Base-by-base conservation (phyloP, 2,888 invertebrate genomes). In the Cynaeus angustus region DNA sequence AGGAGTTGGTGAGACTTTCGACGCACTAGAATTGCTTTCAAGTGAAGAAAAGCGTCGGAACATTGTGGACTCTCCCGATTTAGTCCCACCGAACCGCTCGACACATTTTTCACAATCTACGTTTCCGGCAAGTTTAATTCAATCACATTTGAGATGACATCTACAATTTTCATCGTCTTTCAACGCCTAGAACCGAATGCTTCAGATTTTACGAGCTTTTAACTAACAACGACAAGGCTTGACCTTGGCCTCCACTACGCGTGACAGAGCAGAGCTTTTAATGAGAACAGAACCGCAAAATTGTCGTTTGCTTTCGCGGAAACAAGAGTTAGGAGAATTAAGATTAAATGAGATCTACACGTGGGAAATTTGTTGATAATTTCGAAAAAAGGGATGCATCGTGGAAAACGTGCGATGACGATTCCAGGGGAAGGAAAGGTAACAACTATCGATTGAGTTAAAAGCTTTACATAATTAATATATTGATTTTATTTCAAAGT, bases 11-110 rank as follows among this genome's bases (percentile, higher is more conserved):
- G 48, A 53, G 7, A 71, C 33, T 62, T 65, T 73, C 48, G 70
- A 48, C 7, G 37, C 41, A 13, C 41, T 61, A 5, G 74, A 62
- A 10, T 65, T 65, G 13, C 74, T 71, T 48, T 80, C 79, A 55
- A 78, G 72, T 0, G 80, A 80, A 14, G 77, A 74, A 37, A 81
- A 70, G 9, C 79, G 77, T 8, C 79, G 77, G 61, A 81, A 81
- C 82, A 84, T 72, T 82, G 78, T 72, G 16, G n/a, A 26, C 21
- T 21, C 21, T 21, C 21, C 21, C 62, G 38, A 28, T 13, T 46
- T 16, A 62, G 30, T 38, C 45, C 28, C 45, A 38, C 16, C 55
- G 55, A 55, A n/a, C 33, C 28, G 28, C 10, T n/a, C 38, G 14
- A 10, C 48, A 28, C 48, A 26, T 50, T 50, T 10, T 46, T 46